Evolutionary conservation across 2,113 vertebrate species (phyloP), one percentile per base, ranked within the genome.

Genomic region (Nibea coibor): DNA sequence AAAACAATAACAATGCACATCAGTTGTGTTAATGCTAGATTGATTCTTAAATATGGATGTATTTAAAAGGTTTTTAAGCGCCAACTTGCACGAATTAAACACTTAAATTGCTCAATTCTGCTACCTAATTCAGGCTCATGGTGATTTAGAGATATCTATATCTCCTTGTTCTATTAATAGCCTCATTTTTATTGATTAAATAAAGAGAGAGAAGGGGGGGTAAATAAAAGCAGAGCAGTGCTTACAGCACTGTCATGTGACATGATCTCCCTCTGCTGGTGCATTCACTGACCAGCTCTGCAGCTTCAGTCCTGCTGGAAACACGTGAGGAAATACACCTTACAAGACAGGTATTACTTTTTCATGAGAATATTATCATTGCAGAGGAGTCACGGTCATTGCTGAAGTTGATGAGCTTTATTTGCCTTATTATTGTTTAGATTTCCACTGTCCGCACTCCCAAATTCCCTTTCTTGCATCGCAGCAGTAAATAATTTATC

Each of bases 251-350:
- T 77, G 66, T 75, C 56, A 56, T 82, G 84, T 85, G 78, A 74
- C 89, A 61, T 80, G 81, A 83, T 84, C 90, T 90, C 93, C 93
- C 91, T 92, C 95, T 94, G 84, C 86, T 93, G 95, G 91, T 91
- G 75, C 54, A 57, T 87, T 87, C 66, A 79, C 53, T 72, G 78
- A 86, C 71, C 78, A 69, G 26, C 72, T 69, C 69, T 80, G 39
- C 61, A 75, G 61, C 47, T 59, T 50, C 63, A 76, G 10, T 19
- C n/a, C 42, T 4, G 0, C 12, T 56, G 67, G 10, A 56, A 58
- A 68, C 2, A 47, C 3, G 7, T 20, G 20, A 62, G 24, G 47
- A 48, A 35, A 56, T 24, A 65, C 43, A 31, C 24, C 45, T 17
- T 11, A 31, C 48, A 5, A 7, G 42, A 10, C 42, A 64, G 2